Base-by-base conservation (phyloP, 2,888 invertebrate species). In the Caenorhabditis angaria region DNA sequence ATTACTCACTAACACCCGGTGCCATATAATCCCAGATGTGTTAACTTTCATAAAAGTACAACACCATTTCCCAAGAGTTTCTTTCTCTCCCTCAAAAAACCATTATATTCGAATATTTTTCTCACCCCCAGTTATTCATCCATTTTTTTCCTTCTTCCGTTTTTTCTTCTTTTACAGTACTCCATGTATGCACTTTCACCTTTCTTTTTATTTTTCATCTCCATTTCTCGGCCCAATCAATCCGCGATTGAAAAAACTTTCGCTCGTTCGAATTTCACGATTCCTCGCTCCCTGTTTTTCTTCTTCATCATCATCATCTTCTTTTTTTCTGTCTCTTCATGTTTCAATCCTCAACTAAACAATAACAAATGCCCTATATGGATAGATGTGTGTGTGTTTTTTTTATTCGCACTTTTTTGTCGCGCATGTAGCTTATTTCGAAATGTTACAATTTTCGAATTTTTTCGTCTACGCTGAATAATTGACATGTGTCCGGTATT, bases 101-200 rank as follows among this genome's bases (percentile, higher is more conserved):
- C n/a, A n/a, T n/a, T n/a, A n/a, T n/a, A n/a, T n/a, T n/a, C n/a
- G n/a, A n/a, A n/a, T n/a, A n/a, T n/a, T n/a, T n/a, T n/a, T n/a
- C n/a, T n/a, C n/a, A n/a, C n/a, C n/a, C n/a, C n/a, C n/a, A n/a
- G n/a, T n/a, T n/a, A n/a, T n/a, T n/a, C n/a, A n/a, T n/a, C n/a
- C n/a, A n/a, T 41, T 41, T 32, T 48, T 48, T 20, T 20, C 8
- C 22, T 20, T 8, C 24, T 50, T 24, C 22, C 22, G 4, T 10
- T 48, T 48, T 10, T 50, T 8, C 50, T 50, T 8, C 22, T 61
- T 70, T 61, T 70, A 63, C 64, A 56, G 61, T 58, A 47, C 61
- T 61, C 61, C 58, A 59, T 64, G 61, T 64, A 70, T 70, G 69
- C 69, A 70, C 69, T 70, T 70, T 70, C 69, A 70, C 69, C 69